Conservation (phyloP, 2,888 invertebrate species). For the Germaria angustata region DNA sequence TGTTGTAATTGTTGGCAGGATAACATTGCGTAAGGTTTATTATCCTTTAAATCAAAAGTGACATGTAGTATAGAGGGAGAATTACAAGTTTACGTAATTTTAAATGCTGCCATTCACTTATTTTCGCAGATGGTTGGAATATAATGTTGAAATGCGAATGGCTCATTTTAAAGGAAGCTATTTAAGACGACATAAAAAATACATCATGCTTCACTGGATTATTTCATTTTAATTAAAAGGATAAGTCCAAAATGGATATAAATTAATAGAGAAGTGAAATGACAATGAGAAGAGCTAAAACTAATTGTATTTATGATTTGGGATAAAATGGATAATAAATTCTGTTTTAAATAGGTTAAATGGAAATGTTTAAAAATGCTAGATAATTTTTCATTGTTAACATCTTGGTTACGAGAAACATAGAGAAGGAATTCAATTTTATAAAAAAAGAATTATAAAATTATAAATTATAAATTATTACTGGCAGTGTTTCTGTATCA, state of each 20-base stretch:
- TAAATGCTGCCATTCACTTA: no score
- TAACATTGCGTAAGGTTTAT: slow-evolving; percentile 38
- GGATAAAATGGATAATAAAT: slow-evolving; percentile 2
- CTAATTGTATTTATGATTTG: background rate
- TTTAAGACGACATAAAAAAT: slow-evolving; percentile 5
- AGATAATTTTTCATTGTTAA: no score
- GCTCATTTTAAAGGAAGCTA: slow-evolving; percentile 33
- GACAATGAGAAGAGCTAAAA: background rate
- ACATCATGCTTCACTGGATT: background rate
- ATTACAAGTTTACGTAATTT: no score
- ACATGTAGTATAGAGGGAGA: no score
- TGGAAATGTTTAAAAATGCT: background rate
- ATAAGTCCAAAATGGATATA: slow-evolving; percentile 15
- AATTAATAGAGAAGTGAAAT: slow-evolving; percentile 24
- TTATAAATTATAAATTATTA: no score
- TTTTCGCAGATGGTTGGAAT: background rate
- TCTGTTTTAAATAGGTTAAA: background rate
- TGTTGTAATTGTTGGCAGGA: background rate
- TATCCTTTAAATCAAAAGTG: slow-evolving; percentile 61
- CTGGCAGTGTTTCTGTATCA: no score
- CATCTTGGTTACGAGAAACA: no score
- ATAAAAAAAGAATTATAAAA: no score
- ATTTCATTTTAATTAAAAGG: slow-evolving; percentile 26
- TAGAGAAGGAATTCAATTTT: no score
- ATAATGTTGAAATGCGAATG: no score